Conservation (phyloP, 2,113 vertebrate species). For the Vombatus ursinus region DNA sequence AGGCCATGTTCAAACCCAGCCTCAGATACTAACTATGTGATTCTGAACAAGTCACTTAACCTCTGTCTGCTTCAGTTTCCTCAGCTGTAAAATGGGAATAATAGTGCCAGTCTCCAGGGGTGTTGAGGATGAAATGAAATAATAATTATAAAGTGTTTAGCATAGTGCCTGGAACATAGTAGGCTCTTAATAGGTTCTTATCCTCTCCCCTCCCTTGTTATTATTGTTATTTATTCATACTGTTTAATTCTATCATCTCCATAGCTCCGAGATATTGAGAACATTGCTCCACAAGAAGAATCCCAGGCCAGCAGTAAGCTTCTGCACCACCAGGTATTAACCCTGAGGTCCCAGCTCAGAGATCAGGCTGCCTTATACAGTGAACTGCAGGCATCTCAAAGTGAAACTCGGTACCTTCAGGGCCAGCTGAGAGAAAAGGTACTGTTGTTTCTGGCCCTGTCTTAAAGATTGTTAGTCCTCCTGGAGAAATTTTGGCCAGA, state of each 20-base stretch:
- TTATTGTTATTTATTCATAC: neutral
- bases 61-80: neutral
- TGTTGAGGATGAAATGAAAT: neutral
- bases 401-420: constrained; percentile 73
- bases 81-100: neutral
- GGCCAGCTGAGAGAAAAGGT: constrained; percentile 85
- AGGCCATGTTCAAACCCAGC: neutral
- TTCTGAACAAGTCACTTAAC: neutral
- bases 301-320: constrained; percentile 64
- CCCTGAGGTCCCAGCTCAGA: constrained; percentile 82
- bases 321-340: constrained; percentile 77
- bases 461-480: neutral
- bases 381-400: constrained; percentile 38
- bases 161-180: rapidly evolving
- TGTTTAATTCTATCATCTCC: neutral
- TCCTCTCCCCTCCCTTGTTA: neutral
- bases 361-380: constrained; percentile 74
- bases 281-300: neutral
- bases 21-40: neutral
- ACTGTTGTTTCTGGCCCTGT: constrained; percentile 1
- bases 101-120: neutral
- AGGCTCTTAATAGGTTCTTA: rapidly evolving
- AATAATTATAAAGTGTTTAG: neutral
- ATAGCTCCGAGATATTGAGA: neutral
- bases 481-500: neutral